Base-by-base conservation (phyloP, 1,140 invertebrate species). In the Micrasema longulum region DNA sequence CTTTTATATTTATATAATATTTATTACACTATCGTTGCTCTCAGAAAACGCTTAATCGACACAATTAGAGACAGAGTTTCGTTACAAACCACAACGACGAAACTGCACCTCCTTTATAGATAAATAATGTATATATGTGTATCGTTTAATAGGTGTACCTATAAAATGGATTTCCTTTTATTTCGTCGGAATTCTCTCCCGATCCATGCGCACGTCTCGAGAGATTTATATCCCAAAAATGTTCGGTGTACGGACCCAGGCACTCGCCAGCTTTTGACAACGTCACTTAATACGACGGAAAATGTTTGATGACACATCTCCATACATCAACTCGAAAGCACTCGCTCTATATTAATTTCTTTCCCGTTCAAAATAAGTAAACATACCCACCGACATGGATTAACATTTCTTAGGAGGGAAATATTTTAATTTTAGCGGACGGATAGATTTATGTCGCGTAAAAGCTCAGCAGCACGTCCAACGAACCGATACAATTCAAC, bases 221-320 rank as follows among this genome's bases (percentile, higher is more conserved):
- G 22, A 62, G 36, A 62, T 62, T 62, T 43, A 62, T 62, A 1
- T 62, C 1, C 7, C 9, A 41, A 62, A 41, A 22, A 41, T 62
- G 14, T 23, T 41, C 16, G 22, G 57, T 22, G 14, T 31, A 31
- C n/a, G 52, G 43, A 6, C 43, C 20, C 2, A 43, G 36, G 57
- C 57, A 62, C 57, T 62, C 57, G 38, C 57, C 57, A 23, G 0
- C 57, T 18, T 62, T 10, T 41, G 57, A 62, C 57, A 43, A 38
- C 38, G 57, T 62, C 57, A 62, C 36, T 62, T 62, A 62, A 43
- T 41, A 62, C 57, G 57, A 43, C 57, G n/a, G 57, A 62, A 62
- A 62, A 62, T 62, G 57, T 43, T 43, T 43, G 35, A 43, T 62
- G 57, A 62, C 57, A 62, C 57, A 20, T 18, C 36, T 62, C 57